phyloP scores from a whole-genome alignment of 2,797 vertebrate genomes.

The Schizothorax lantsangensis region DNA sequence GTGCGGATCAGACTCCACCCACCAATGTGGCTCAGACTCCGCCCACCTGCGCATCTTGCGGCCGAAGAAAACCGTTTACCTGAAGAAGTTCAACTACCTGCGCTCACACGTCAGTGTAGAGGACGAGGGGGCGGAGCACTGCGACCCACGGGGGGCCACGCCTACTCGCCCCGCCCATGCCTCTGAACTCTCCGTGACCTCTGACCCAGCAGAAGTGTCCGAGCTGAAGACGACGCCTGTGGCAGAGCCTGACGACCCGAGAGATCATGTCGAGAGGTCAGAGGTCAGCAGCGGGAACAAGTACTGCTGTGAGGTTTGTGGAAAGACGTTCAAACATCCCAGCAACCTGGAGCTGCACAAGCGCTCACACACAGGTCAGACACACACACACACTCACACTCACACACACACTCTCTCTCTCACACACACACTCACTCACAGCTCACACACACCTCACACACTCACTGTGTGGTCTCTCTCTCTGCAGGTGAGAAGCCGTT shows the following conservation, averaged over 20 bases:
- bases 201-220: constrained; percentile 61
- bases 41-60: constrained; percentile 75
- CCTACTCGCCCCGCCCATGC: constrained; percentile 1
- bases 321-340: constrained; percentile 96
- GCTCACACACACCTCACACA: background rate
- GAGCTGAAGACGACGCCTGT: constrained; percentile 42
- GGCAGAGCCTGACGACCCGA: constrained; percentile 64
- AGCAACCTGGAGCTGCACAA: constrained; percentile 97
- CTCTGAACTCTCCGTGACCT: constrained; percentile 65
- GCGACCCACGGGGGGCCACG: background rate
- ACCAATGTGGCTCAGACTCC: constrained; percentile 46
- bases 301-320: constrained; percentile 89
- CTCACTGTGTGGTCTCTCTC: background rate
- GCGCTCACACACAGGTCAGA: constrained; percentile 94
- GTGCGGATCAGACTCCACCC: background rate
- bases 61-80: constrained; percentile 90
- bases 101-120: constrained; percentile 83
- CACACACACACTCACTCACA: background rate
- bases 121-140: constrained; percentile 70
- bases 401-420: background rate
- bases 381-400: constrained; percentile 29
- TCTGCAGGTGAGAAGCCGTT: constrained; percentile 97
- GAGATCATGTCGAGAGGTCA: constrained; percentile 62
- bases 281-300: constrained; percentile 76
- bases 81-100: constrained; percentile 93